Conservation (phyloP, 1,140 invertebrate genomes). For the Harpegnathos saltator region DNA sequence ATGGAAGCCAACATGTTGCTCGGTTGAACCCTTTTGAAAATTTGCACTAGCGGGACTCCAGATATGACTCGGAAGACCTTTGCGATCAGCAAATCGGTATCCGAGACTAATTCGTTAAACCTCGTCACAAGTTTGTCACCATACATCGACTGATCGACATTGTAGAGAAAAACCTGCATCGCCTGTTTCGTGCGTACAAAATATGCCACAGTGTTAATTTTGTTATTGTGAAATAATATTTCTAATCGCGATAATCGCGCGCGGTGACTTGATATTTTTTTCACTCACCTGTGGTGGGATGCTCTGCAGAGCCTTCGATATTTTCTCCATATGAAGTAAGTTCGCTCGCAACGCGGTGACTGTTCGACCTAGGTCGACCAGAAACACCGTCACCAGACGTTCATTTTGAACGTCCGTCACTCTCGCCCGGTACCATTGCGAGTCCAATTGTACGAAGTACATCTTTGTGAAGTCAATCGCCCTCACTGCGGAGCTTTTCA, state of each 20-base stretch:
- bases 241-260: too few species aligned
- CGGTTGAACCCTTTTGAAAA: conserved; percentile 87
- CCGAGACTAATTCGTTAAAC: conserved; percentile 84
- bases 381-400: conserved; percentile 77
- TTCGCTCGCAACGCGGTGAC: conserved; percentile 73
- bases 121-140: conserved; percentile 83
- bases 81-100: conserved; percentile 81
- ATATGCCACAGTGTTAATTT: neutral
- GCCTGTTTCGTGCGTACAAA: conserved; percentile 81
- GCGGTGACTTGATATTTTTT: too few species aligned
- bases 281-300: conserved; percentile 79
- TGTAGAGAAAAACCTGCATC: conserved; percentile 85
- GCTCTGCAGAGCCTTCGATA: conserved; percentile 78
- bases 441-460: conserved; percentile 80
- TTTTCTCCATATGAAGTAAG: conserved; percentile 80
- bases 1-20: conserved; percentile 88
- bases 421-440: conserved; percentile 79
- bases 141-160: conserved; percentile 84
- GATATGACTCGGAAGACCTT: conserved; percentile 78
- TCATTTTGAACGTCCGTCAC: conserved; percentile 74
- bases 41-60: conserved; percentile 85
- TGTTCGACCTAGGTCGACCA: conserved; percentile 84
- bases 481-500: conserved; percentile 64
- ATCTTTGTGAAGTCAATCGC: conserved; percentile 70
- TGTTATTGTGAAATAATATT: neutral